Conservation (phyloP, 2,113 vertebrate species). For the Phycodurus eques region DNA sequence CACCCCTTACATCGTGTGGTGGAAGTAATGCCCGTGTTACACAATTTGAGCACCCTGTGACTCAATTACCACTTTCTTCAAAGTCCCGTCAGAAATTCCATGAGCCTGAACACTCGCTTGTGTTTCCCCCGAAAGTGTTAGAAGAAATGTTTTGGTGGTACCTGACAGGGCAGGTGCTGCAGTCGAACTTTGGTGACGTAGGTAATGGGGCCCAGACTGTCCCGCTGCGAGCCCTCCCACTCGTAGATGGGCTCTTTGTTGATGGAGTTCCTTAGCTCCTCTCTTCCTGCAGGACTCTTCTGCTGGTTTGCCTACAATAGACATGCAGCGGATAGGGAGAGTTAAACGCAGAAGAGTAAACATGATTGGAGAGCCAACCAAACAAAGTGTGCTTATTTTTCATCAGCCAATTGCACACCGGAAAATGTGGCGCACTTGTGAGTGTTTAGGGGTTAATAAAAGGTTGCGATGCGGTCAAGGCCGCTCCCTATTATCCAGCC, state of each 20-base stretch:
- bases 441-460: constrained; percentile 31
- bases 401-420: constrained; percentile 34
- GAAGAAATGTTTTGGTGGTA: constrained; percentile 41
- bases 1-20: constrained; percentile 16
- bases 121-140: constrained; percentile 6
- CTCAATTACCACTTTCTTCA: constrained; percentile 38
- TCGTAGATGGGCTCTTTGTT: constrained; percentile 80
- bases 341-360: constrained; percentile 4
- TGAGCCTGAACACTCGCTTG: constrained; percentile 23
- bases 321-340: constrained; percentile 1
- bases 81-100: constrained; percentile 35
- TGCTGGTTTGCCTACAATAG: constrained; percentile 48
- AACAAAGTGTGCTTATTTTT: constrained; percentile 16
- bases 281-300: constrained; percentile 44
- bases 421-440: constrained; percentile 1
- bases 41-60: constrained; percentile 39
- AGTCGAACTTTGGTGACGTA: constrained; percentile 86
- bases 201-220: constrained; percentile 78
- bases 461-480: constrained; percentile 40
- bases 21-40: constrained; percentile 42
- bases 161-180: constrained; percentile 92
- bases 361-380: constrained; percentile 1
- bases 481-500: constrained; percentile 44
- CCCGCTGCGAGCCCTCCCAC: constrained; percentile 79
- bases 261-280: constrained; percentile 81